phyloP scores from a whole-genome alignment of 2,113 vertebrate genomes.

The Harpagus bidentatus region DNA sequence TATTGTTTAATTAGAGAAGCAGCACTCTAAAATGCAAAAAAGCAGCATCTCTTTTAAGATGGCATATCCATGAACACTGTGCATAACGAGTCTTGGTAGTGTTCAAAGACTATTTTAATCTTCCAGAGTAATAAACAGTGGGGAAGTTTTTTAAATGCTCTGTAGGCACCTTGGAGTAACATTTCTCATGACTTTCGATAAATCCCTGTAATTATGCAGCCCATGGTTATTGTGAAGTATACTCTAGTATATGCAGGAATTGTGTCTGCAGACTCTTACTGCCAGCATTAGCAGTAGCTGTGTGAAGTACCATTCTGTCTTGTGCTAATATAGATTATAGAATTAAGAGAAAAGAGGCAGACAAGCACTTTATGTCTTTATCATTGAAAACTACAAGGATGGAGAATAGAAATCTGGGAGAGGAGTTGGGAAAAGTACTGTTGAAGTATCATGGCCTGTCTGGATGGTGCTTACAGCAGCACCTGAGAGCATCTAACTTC shows the following conservation, averaged over 20 bases:
- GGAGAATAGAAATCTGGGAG: not conserved
- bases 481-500: not conserved
- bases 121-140: not conserved
- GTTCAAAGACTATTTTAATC: not conserved
- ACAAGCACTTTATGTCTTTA: not conserved
- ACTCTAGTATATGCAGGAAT: not conserved
- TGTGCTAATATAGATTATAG: not conserved
- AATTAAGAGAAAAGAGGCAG: not conserved
- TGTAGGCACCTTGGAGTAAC: not conserved
- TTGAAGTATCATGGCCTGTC: not conserved
- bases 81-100: not conserved
- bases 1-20: not conserved
- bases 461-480: not conserved
- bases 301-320: not conserved
- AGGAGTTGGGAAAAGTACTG: not conserved
- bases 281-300: not conserved
- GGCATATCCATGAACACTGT: not conserved
- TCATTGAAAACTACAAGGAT: not conserved
- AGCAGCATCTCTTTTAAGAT: not conserved
- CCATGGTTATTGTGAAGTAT: not conserved
- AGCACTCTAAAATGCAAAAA: not conserved
- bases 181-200: not conserved
- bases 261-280: not conserved
- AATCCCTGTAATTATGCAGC: not conserved
- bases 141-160: slow-evolving; percentile 6